These are phyloP conservation scores for Portunus trituberculatus DNA, from an alignment of 1,140 invertebrate genomes.

Conservation along the genomic window DNA sequence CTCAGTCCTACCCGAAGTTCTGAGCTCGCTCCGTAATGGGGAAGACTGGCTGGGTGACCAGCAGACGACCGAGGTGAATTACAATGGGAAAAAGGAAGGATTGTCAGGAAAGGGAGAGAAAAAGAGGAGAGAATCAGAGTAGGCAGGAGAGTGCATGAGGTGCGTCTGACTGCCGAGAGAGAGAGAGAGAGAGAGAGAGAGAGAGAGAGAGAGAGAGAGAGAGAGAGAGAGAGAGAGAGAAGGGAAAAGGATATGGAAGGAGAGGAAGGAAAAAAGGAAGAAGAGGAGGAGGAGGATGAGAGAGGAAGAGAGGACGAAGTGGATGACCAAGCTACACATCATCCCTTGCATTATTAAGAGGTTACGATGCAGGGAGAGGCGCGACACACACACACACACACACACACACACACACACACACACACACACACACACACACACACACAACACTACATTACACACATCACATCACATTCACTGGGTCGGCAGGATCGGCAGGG, in stretches of 20 bases:
- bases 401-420: no score
- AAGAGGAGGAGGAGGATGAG: neutral
- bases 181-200: neutral
- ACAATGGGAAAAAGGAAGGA: neutral
- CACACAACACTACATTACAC: no score
- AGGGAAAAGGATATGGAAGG: neutral
- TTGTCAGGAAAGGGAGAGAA: neutral
- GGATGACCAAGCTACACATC: neutral
- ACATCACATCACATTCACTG: no score
- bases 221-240: neutral
- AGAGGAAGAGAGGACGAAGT: no score
- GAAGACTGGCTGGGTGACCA: no score
- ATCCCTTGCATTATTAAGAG: neutral
- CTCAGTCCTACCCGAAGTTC: no score
- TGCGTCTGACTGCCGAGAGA: neutral
- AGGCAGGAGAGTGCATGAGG: no score
- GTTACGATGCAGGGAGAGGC: neutral
- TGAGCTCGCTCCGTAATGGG: no score
- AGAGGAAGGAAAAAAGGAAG: neutral
- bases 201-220: neutral
- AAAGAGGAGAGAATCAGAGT: no score
- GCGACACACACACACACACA: no score
- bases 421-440: neutral
- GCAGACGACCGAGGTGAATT: no score
- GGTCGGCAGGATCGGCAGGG: no score